phyloP scores from a whole-genome alignment of 2,113 vertebrate species.

The Forbesichthys papilliferus region DNA sequence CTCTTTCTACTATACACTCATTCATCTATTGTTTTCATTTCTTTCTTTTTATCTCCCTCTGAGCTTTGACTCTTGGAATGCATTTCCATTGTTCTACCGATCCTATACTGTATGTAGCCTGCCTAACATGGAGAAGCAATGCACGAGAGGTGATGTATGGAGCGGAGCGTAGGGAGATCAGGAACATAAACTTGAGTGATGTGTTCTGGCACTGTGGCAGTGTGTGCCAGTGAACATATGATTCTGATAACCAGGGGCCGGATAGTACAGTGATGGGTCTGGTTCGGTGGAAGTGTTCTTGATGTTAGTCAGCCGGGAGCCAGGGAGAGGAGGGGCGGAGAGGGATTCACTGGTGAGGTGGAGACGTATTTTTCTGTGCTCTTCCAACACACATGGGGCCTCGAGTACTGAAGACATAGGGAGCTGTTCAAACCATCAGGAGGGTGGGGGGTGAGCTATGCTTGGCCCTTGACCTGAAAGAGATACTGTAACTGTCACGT shows the following conservation, averaged over 20 bases:
- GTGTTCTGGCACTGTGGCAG: neutral
- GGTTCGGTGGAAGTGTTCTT: slow-evolving; percentile 15
- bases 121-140: neutral
- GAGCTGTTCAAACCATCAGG: slow-evolving; percentile 48
- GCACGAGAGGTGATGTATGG: neutral
- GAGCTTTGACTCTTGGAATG: neutral
- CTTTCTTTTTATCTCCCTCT: neutral
- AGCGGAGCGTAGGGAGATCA: neutral
- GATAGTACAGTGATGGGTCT: slow-evolving; percentile 5
- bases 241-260: slow-evolving; percentile 31
- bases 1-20: neutral
- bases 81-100: neutral
- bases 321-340: neutral
- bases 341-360: slow-evolving; percentile 16
- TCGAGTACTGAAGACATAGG: neutral
- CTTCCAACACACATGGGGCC: neutral
- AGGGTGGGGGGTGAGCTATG: neutral
- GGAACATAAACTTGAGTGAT: neutral
- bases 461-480: neutral
- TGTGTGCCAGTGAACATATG: slow-evolving; percentile 27
- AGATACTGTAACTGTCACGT: too few species aligned
- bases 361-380: slow-evolving; percentile 8
- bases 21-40: neutral
- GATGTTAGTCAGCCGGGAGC: slow-evolving; percentile 28
- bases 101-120: too few species aligned